phyloP scores from a whole-genome alignment of 2,888 invertebrate genomes.

The Crematogaster levior region DNA sequence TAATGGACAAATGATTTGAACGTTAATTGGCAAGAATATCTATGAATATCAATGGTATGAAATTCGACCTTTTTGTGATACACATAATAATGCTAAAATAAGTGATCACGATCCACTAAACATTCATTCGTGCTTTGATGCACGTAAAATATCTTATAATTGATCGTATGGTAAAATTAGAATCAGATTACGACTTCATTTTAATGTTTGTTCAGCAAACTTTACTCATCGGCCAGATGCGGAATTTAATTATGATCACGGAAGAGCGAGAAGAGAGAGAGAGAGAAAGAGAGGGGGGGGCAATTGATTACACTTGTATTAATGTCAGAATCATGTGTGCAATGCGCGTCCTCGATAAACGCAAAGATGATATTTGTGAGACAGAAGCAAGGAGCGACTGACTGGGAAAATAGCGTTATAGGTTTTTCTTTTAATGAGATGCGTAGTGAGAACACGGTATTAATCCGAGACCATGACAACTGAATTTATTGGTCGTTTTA shows the following conservation, averaged over 20 bases:
- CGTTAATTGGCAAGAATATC: neutral
- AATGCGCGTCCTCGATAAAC: conserved; percentile 9
- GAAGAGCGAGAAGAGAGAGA: neutral
- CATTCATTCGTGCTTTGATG: conserved; percentile 15
- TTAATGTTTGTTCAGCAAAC: conserved; percentile 30
- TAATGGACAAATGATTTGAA: neutral
- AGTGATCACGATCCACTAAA: neutral
- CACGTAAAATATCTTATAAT: conserved; percentile 14
- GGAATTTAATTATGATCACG: conserved; percentile 40
- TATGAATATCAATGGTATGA: neutral
- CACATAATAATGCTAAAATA: conserved; percentile 4
- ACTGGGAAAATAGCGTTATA: conserved; percentile 4
- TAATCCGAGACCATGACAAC: conserved; percentile 15
- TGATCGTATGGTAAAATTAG: conserved; percentile 56
- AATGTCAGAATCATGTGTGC: conserved; percentile 15
- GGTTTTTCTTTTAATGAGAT: conserved; percentile 40
- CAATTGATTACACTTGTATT: conserved; percentile 18
- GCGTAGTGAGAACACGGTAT: conserved; percentile 1
- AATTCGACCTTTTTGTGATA: conserved; percentile 7
- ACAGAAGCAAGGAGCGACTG: neutral
- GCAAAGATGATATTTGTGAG: neutral
- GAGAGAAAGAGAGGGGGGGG: neutral
- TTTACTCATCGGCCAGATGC: conserved; percentile 21
- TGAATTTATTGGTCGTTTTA: conserved; percentile 38
- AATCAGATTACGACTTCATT: conserved; percentile 52